Percentiles rank a stretch among this genome's conserved stretches.
Evolutionary conservation across 2,113 vertebrate species (phyloP).

Genomic region (Speoplatyrhinus poulsoni): DNA sequence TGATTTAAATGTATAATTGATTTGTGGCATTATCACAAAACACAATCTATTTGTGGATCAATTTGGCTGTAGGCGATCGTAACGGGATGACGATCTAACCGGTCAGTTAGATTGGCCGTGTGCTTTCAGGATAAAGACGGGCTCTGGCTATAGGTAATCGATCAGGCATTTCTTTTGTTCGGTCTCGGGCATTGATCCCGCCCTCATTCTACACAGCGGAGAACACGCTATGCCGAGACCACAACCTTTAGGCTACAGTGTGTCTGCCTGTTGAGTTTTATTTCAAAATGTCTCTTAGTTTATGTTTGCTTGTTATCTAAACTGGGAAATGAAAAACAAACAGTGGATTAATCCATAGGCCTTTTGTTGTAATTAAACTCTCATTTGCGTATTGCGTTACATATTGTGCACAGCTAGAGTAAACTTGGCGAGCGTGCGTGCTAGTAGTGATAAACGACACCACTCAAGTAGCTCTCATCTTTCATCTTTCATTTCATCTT

Average conservation of each 20-base stretch:
- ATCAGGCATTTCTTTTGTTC: conserved; percentile 70
- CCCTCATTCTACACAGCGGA: conserved; percentile 44
- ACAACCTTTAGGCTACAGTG: conserved; percentile 14
- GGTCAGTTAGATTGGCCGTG: conserved; percentile 42
- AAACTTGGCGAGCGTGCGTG: not conserved
- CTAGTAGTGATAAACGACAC: conserved; percentile 13
- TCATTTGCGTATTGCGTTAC: not conserved
- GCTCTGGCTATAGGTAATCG: conserved; percentile 31
- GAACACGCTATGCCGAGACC: not conserved
- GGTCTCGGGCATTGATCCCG: conserved; percentile 49
- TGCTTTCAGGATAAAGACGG: not conserved
- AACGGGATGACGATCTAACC: conserved; percentile 3
- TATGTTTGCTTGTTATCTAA: not conserved
- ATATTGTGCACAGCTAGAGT: not conserved
- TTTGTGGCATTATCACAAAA: not conserved
- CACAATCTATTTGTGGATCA: not conserved
- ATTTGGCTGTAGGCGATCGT: not conserved
- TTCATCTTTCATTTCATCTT: conserved; percentile 30
- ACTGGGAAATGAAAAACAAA: too few species aligned
- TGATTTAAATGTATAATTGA: not conserved
- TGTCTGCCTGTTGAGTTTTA: not conserved
- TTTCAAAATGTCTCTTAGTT: conserved; percentile 2
- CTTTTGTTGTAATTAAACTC: not conserved
- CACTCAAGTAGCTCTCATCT: conserved; percentile 32
- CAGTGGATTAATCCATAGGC: too few species aligned